Percentiles rank a stretch among this genome's conserved stretches.
Conservation (phyloP, 2,113 vertebrate species). For the Rhinolophus sinicus region DNA sequence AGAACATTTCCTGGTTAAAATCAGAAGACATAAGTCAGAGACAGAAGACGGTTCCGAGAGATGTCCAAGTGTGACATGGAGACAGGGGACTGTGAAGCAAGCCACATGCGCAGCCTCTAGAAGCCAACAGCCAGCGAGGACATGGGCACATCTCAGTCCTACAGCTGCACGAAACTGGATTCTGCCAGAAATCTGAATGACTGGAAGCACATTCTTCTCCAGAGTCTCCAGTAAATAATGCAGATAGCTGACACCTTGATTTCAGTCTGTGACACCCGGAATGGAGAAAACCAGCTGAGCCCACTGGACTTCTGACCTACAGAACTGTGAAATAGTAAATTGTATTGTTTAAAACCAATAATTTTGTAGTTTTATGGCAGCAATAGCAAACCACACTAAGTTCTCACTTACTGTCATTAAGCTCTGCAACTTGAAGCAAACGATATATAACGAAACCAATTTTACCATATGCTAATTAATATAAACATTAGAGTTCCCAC, state of each 20-base stretch:
- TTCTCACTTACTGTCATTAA: neutral
- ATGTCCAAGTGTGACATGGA: neutral
- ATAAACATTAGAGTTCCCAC: neutral
- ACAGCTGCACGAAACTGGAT: neutral
- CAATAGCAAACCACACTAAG: neutral
- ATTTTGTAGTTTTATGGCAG: neutral
- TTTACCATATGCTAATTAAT: neutral
- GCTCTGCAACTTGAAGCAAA: neutral
- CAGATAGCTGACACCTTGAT: neutral
- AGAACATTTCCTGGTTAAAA: neutral
- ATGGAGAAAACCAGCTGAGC: neutral
- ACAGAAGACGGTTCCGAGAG: neutral
- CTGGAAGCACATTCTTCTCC: neutral
- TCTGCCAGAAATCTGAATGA: neutral
- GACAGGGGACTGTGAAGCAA: neutral
- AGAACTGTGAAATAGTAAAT: neutral
- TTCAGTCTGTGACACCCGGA: neutral
- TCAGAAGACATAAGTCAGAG: neutral
- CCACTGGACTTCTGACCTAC: neutral
- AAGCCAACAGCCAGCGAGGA: neutral
- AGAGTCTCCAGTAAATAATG: neutral
- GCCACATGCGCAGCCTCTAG: neutral
- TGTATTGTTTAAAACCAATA: neutral
- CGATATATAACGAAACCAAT: neutral
- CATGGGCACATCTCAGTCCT: neutral